Base-by-base conservation (phyloP, 1,140 invertebrate species). In the Meloidogyne chitwoodi region DNA sequence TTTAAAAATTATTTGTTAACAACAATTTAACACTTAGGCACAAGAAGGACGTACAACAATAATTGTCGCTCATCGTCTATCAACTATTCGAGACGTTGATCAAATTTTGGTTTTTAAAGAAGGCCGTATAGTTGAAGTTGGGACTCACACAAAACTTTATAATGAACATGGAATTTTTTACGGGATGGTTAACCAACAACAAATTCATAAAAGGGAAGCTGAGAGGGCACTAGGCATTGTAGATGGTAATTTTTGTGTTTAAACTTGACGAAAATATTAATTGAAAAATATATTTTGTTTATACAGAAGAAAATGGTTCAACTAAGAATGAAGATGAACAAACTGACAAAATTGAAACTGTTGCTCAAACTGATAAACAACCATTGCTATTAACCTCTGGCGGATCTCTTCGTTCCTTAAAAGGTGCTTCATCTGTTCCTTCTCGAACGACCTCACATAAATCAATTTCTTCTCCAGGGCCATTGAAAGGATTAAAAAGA, bases 51-150 rank as follows among this genome's bases (percentile, higher is more conserved):
- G 88, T 44, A 93, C 93, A 1, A 93, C 92, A 78, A 91, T 94
- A 38, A 91, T 92, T n/a, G 92, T 93, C 68, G 92, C 92, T 0
- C 93, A 93, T 87, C 90, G 93, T 14, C 88, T 93, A 8, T 90
- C 92, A 2, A 93, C 92, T 0, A 91, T 93, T 61, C 88, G 91
- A 79, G 90, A 92, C 84, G 91, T 91, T 0, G 91, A 93, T 86
- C 81, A 87, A 62, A 81, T 80, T 78, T 44, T 80, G 6, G 78
- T 80, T 16, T 77, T 83, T 29, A 29, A 80, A 41, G 75, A 83
- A 14, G 84, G 84, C 12, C 44, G 74, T n/a, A 87, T 85, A 73
- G 80, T 85, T 12, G 85, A 85, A 76, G 69, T 80, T 41, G 90
- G 90, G 44, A 89, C 86, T 6, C 90, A 90, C 84, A 85, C 88